These are phyloP conservation scores for Paradoxurus hermaphroditus DNA, from an alignment of 2,113 vertebrate genomes.

Conservation along the genomic window DNA sequence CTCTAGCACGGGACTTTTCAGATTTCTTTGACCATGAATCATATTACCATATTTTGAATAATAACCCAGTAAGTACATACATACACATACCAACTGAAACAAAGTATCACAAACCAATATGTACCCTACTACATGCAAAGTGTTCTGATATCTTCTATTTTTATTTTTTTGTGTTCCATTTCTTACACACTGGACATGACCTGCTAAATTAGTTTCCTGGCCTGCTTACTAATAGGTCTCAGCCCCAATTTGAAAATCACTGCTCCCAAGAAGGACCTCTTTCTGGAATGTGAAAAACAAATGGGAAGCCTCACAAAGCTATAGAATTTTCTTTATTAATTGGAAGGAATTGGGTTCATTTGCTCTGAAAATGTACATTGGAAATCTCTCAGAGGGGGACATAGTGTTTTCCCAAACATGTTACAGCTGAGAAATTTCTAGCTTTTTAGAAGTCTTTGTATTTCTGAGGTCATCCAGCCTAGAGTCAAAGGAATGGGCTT, in stretches of 20 bases:
- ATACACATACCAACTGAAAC: not conserved
- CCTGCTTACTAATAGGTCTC: not conserved
- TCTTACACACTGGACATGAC: not conserved
- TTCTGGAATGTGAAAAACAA: not conserved
- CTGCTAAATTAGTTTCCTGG: not conserved
- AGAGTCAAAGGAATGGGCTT: not conserved
- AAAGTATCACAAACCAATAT: not conserved
- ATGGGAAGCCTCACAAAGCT: not conserved
- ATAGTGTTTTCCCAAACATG: not conserved
- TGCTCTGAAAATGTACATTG: not conserved
- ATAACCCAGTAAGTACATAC: not conserved
- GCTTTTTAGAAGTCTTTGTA: not conserved
- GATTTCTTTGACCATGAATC: not conserved
- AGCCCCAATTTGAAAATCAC: not conserved
- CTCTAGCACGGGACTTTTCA: not conserved
- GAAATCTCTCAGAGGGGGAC: not conserved
- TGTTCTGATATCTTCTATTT: not conserved
- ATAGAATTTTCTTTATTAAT: not conserved
- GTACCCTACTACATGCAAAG: not conserved
- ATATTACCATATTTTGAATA: not conserved
- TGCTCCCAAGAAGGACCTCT: not conserved
- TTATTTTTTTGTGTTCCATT: not conserved
- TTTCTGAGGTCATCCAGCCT: not conserved
- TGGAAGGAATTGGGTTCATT: not conserved
- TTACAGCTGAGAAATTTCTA: not conserved